These are phyloP conservation scores for Elgaria multicarinata DNA, from an alignment of 2,113 vertebrate genomes.

Conservation along the genomic window DNA sequence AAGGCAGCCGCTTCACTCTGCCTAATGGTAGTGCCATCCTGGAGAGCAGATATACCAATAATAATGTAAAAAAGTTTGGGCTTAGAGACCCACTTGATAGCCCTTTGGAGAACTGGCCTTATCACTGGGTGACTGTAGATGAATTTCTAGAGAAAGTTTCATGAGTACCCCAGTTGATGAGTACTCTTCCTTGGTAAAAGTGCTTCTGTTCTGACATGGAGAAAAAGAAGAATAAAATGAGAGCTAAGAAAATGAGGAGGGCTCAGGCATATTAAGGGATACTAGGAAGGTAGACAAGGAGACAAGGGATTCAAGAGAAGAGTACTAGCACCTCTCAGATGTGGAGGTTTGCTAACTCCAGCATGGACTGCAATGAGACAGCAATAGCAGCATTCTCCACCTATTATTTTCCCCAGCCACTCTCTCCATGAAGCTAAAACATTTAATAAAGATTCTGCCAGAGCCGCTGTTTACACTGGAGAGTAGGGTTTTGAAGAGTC, in stretches of 20 bases:
- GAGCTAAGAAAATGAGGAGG: too few relatives aligned
- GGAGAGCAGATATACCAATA: too few relatives aligned
- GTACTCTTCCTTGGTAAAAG: background rate
- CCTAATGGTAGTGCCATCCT: too few relatives aligned
- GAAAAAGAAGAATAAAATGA: background rate
- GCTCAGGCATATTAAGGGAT: background rate
- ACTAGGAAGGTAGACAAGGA: background rate
- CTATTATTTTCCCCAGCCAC: background rate
- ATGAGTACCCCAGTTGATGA: background rate
- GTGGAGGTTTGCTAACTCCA: too few relatives aligned
- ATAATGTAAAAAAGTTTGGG: background rate
- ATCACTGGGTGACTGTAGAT: background rate
- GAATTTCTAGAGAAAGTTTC: background rate
- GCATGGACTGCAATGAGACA: too few relatives aligned
- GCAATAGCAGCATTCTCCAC: too few relatives aligned
- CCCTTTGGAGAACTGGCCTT: background rate
- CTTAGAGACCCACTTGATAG: background rate
- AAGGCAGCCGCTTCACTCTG: too few relatives aligned
- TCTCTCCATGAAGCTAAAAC: background rate
- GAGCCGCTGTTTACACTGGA: background rate
- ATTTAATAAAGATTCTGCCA: background rate
- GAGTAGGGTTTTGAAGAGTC: background rate
- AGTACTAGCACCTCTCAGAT: background rate
- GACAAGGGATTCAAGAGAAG: background rate
- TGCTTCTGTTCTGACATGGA: background rate